Percentiles rank a stretch among this genome's conserved stretches.
These are phyloP conservation scores for Nezara viridula DNA, from an alignment of 2,888 invertebrate genomes.

Conservation along the genomic window DNA sequence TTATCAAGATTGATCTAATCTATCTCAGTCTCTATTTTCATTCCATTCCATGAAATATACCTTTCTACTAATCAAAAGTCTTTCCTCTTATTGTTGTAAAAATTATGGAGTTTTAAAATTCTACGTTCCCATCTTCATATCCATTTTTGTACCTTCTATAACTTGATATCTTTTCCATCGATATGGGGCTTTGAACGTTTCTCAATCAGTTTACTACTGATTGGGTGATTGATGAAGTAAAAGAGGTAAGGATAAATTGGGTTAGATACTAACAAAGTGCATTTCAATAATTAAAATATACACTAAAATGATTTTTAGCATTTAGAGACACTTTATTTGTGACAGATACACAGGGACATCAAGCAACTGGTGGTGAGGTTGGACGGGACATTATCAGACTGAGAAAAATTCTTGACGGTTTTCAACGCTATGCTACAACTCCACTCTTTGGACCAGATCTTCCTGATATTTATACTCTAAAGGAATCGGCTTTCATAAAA, in stretches of 20 bases:
- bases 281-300: neutral
- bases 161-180: neutral
- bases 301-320: slow-evolving; percentile 27
- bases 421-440: slow-evolving; percentile 70
- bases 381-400: slow-evolving; percentile 70
- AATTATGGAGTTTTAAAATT: no score
- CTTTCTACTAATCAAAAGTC: no score
- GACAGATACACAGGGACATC: slow-evolving; percentile 70
- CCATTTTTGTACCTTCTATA: no score
- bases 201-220: neutral
- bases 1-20: no score
- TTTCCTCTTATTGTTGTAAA: no score
- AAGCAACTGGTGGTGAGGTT: slow-evolving; percentile 68
- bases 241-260: neutral
- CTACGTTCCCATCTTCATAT: no score
- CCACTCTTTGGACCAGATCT: slow-evolving; percentile 70
- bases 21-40: no score
- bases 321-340: slow-evolving; percentile 26
- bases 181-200: neutral
- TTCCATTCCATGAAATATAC: no score
- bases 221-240: neutral
- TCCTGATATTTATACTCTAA: slow-evolving; percentile 67
- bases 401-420: slow-evolving; percentile 77
- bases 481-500: slow-evolving; percentile 69
- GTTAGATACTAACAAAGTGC: neutral